Base-by-base conservation (phyloP, 2,113 vertebrate genomes). In the Indicator maculatus region DNA sequence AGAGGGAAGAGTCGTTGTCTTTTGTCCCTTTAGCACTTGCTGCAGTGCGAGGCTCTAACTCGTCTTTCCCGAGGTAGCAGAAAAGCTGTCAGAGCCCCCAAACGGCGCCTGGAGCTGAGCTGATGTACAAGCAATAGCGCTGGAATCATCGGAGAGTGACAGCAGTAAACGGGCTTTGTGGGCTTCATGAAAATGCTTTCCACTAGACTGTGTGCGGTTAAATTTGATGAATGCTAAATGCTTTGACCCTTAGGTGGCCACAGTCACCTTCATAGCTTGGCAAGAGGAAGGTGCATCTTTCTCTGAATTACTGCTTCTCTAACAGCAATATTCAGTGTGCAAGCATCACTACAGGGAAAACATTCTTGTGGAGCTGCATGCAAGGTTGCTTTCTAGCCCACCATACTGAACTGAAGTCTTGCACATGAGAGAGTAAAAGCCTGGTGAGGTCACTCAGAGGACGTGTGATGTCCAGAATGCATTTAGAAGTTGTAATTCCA, bases 291-390 rank as follows among this genome's bases (percentile, higher is more conserved):
- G 18, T 11, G 24, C 2, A 1, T 14, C 33, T 33, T 56, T 28
- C 20, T 36, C 36, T 12, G 19, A 13, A 5, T 18, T 39, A 8
- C 28, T 36, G 45, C 44, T 69, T 41, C 41, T 38, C n/a, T 13
- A 19, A 27, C 16, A 50, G 65, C 64, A 16, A 0, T 2, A 6
- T 8, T 10, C 7, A 2, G 50, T 6, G 27, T 23, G 50, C 12
- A 13, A 20, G 39, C 83, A 23, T 21, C 18, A 1, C 28, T 11
- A 0, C 0, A 5, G 36, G 64, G 53, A n/a, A 31, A 41, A 16
- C n/a, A 4, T 1, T 8, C 15, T 16, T 56, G 24, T 28, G 16
- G 7, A 16, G 28, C 21, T 13, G 2, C 23, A 0, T 1, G 41
- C 64, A 15, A 64, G 27, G 20, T 23, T 36, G 56, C 33, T 16